These are phyloP conservation scores for Hippasteria phrygiana DNA, from an alignment of 53 echinoderm and acorn worm species.

Conservation along the genomic window DNA sequence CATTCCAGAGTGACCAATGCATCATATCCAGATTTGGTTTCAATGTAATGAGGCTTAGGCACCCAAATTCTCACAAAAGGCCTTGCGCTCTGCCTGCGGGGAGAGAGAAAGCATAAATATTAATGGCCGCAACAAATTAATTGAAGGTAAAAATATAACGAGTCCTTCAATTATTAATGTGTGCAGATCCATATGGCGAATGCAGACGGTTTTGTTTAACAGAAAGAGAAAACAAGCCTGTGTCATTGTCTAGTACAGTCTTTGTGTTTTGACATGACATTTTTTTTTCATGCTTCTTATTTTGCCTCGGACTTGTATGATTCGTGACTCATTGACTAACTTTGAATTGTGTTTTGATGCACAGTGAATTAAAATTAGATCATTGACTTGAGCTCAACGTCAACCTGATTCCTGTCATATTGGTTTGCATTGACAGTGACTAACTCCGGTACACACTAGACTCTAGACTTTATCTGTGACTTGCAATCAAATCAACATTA, in stretches of 20 bases:
- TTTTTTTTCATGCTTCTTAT: background rate
- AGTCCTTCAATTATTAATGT: background rate
- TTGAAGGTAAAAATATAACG: background rate
- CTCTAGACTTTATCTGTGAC: no score
- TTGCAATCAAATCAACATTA: no score
- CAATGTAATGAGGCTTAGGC: background rate
- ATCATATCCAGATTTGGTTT: constrained; percentile 31
- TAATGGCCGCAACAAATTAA: background rate
- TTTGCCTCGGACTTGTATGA: no score
- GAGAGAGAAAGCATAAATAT: background rate
- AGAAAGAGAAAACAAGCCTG: background rate
- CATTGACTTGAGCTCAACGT: no score
- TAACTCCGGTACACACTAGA: no score
- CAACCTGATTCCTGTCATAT: no score
- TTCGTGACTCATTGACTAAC: no score
- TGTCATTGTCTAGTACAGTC: background rate
- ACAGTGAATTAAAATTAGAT: no score
- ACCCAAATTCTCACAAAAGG: background rate
- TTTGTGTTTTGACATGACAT: background rate
- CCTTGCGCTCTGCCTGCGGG: background rate
- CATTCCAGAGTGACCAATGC: constrained; percentile 35
- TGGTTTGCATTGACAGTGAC: no score
- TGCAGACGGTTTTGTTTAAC: background rate
- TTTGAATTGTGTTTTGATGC: no score
- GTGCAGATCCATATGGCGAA: background rate